Evolutionary conservation across 2,797 vertebrate species (phyloP).

Genomic region (Menidia menidia): DNA sequence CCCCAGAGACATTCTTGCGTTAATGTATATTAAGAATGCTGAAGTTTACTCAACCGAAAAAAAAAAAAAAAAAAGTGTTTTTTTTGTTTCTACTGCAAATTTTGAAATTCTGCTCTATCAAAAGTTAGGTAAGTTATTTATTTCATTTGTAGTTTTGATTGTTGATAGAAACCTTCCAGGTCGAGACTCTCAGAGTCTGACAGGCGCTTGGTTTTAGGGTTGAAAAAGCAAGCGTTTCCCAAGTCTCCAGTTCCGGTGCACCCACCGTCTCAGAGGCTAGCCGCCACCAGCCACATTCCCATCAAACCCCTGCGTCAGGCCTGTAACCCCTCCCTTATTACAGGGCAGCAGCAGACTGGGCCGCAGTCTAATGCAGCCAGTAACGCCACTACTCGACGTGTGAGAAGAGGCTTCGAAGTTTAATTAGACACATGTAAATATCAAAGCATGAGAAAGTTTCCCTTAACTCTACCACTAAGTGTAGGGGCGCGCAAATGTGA

Average conservation of each 20-base stretch:
- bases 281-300: constrained; percentile 48
- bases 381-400: constrained; percentile 55
- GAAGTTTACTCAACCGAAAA: neutral
- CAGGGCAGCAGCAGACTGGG: constrained; percentile 55
- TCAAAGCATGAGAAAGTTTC: constrained; percentile 83
- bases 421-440: constrained; percentile 81
- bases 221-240: constrained; percentile 21
- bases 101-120: neutral
- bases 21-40: neutral
- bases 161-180: neutral
- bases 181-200: neutral
- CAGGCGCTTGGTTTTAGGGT: neutral
- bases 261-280: constrained; percentile 13
- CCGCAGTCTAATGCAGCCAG: constrained; percentile 61
- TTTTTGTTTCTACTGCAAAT: neutral
- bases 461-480: constrained; percentile 80
- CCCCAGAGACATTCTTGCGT: constrained; percentile 20
- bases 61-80: too few species aligned
- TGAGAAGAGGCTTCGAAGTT: constrained; percentile 63
- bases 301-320: constrained; percentile 39
- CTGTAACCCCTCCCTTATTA: constrained; percentile 64
- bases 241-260: constrained; percentile 25
- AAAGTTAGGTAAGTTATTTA: neutral
- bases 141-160: neutral
- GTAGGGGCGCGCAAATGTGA: constrained; percentile 64